phyloP scores from a whole-genome alignment of 2,888 invertebrate species.

The Mycalesis mineus region DNA sequence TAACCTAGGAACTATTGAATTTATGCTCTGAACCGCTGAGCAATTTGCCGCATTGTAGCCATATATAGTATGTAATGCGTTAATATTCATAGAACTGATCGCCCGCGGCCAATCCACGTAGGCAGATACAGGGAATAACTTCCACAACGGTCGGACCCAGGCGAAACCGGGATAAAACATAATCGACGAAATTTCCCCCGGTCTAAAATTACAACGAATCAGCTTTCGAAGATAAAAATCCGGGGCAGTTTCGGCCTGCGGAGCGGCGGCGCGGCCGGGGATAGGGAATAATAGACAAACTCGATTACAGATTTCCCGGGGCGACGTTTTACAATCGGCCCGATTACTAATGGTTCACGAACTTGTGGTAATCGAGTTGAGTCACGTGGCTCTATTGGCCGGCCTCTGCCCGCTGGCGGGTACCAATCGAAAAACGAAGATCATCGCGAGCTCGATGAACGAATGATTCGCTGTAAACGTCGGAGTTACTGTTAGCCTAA shows the following conservation, averaged over 20 bases:
- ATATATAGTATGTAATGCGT: too few relatives aligned
- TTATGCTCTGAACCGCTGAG: too few relatives aligned
- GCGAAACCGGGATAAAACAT: constrained; percentile 18
- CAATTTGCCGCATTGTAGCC: too few relatives aligned
- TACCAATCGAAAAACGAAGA: too few relatives aligned
- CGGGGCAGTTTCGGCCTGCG: constrained; percentile 33
- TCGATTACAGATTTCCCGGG: constrained; percentile 67
- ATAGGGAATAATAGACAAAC: constrained; percentile 62
- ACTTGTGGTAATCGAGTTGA: constrained; percentile 15
- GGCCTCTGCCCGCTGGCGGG: background rate
- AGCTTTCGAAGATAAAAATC: constrained; percentile 51
- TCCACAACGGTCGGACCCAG: constrained; percentile 11
- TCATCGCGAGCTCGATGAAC: too few relatives aligned
- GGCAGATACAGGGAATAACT: too few relatives aligned
- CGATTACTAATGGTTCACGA: constrained; percentile 43
- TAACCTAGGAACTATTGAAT: too few relatives aligned
- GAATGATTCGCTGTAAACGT: too few relatives aligned
- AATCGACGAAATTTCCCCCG: constrained; percentile 26
- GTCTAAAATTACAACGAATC: constrained; percentile 36
- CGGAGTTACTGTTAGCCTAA: too few relatives aligned
- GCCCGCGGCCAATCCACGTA: too few relatives aligned
- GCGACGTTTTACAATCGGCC: constrained; percentile 53
- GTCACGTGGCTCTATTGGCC: background rate
- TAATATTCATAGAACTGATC: too few relatives aligned
- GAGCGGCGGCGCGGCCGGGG: constrained; percentile 46